These are phyloP conservation scores for Tetragnatha versicolor DNA, from an alignment of 1,140 invertebrate genomes.

Conservation along the genomic window DNA sequence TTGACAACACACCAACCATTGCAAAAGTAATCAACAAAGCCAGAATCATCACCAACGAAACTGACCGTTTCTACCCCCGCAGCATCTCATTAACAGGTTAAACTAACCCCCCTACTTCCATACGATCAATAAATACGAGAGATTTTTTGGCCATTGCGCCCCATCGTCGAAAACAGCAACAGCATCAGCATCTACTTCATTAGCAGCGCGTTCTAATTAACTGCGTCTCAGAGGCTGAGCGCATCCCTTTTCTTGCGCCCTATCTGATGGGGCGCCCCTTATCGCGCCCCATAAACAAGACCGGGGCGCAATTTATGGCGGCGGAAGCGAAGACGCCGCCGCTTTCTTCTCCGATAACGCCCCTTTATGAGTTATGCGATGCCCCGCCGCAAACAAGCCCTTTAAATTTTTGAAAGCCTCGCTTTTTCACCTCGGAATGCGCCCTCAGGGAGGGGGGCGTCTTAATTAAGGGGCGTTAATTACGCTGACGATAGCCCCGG, in stretches of 20 bases:
- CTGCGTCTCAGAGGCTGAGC: neutral
- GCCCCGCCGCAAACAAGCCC: slow-evolving; percentile 10
- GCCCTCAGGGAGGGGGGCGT: neutral
- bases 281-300: slow-evolving; percentile 7
- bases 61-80: too few relatives aligned
- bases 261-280: neutral
- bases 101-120: too few relatives aligned
- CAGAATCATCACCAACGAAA: too few relatives aligned
- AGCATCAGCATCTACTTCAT: neutral
- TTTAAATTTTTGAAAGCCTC: slow-evolving; percentile 13
- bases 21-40: too few relatives aligned
- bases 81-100: too few relatives aligned
- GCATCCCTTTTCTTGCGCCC: neutral
- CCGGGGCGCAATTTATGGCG: neutral
- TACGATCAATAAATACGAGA: too few relatives aligned
- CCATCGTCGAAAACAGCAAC: too few relatives aligned
- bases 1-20: too few relatives aligned
- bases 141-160: too few relatives aligned
- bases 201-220: slow-evolving; percentile 14
- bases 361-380: slow-evolving; percentile 16
- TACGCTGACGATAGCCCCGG: neutral
- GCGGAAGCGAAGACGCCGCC: neutral
- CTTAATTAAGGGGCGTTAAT: slow-evolving; percentile 12
- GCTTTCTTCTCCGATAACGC: neutral
- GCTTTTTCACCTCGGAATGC: neutral